Conservation (phyloP, 2,888 invertebrate genomes). For the Coelinius sp. region DNA sequence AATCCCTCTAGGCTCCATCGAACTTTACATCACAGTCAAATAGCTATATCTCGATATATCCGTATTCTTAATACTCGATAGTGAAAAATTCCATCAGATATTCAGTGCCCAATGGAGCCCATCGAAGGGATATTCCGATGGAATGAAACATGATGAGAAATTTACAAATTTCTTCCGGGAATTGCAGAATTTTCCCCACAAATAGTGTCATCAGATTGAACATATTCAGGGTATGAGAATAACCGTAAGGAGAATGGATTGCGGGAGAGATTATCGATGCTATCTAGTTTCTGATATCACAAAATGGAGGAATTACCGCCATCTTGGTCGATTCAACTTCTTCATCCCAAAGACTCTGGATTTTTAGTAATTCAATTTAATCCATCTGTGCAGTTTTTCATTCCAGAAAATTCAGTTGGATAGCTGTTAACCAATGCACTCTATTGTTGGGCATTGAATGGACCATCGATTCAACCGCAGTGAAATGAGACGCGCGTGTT, state of each 20-base stretch:
- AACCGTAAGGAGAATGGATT: neutral
- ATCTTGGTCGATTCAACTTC: neutral
- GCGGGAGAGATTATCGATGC: neutral
- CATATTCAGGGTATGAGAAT: neutral
- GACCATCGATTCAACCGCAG: neutral
- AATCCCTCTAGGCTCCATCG: neutral
- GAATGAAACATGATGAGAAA: neutral
- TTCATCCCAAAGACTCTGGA: neutral
- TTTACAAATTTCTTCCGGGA: neutral
- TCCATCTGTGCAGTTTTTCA: neutral
- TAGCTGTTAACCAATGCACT: slow-evolving; percentile 9
- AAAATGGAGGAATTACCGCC: neutral
- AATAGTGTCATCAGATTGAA: neutral
- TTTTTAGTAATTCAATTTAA: neutral
- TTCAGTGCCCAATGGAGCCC: neutral
- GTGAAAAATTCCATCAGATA: neutral
- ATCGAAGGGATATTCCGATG: neutral
- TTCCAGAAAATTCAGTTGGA: neutral
- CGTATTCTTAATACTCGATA: neutral
- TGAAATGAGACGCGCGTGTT: slow-evolving; percentile 13
- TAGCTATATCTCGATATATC: neutral
- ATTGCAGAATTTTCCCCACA: neutral
- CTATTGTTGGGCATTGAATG: slow-evolving; percentile 14
- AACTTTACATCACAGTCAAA: slow-evolving; percentile 7
- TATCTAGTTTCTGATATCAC: neutral